Evolutionary conservation across 2,888 invertebrate species (phyloP).

Genomic region (Abrostola triplasia): DNA sequence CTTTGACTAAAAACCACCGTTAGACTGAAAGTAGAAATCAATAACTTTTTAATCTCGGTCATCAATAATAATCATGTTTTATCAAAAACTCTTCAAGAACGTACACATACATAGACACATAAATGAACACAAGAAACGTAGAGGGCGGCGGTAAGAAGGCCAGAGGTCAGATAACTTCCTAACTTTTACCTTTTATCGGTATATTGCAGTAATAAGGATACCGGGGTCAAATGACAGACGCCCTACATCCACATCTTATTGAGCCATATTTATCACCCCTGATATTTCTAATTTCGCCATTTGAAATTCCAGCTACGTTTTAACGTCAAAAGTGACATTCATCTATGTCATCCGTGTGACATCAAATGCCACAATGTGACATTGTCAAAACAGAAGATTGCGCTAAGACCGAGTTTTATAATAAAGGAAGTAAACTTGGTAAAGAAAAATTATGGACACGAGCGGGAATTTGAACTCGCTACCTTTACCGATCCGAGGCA

Average conservation of each 20-base stretch:
- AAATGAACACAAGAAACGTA: background rate
- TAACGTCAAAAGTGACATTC: too few relatives aligned
- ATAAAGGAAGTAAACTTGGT: too few relatives aligned
- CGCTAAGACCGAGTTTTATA: too few relatives aligned
- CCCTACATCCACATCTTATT: background rate
- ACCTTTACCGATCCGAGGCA: too few relatives aligned
- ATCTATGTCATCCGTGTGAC: too few relatives aligned
- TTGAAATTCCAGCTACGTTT: too few relatives aligned
- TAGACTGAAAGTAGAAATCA: background rate
- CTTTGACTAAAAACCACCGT: too few relatives aligned
- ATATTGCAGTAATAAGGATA: background rate
- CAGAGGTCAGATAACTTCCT: background rate
- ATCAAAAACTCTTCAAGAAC: background rate
- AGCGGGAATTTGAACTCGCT: too few relatives aligned
- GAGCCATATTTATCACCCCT: background rate
- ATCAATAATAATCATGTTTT: background rate
- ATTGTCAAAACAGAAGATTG: too few relatives aligned
- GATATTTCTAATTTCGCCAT: too few relatives aligned
- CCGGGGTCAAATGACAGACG: background rate
- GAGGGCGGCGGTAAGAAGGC: background rate
- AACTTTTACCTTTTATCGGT: constrained; percentile 1
- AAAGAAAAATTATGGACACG: too few relatives aligned
- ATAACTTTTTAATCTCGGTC: background rate
- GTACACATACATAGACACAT: background rate
- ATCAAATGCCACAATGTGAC: too few relatives aligned